Percentiles rank a stretch among this genome's conserved stretches.
phyloP scores from a whole-genome alignment of 2,113 vertebrate species.

The Haliaeetus leucogaster region DNA sequence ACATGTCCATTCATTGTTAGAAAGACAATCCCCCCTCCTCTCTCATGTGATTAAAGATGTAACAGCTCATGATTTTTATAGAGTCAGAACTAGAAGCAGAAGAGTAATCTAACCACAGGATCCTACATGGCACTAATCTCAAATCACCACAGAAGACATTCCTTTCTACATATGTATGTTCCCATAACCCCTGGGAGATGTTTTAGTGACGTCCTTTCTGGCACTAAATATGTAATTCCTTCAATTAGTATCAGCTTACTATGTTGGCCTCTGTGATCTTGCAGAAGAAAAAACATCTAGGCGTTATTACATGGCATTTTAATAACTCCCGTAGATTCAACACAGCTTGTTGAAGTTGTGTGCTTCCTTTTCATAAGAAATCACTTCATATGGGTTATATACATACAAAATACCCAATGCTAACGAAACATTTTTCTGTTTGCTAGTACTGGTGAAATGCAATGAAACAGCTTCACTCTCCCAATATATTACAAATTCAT shows the following conservation, averaged over 20 bases:
- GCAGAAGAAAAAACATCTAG: background rate
- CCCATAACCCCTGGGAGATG: background rate
- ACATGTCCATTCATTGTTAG: background rate
- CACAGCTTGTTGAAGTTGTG: background rate
- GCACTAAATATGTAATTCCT: background rate
- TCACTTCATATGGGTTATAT: background rate
- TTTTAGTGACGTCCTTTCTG: background rate
- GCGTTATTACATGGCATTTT: background rate
- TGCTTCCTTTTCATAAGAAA: background rate
- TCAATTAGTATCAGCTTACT: background rate
- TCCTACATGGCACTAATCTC: background rate
- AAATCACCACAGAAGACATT: background rate
- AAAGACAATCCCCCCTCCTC: background rate
- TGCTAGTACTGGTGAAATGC: background rate
- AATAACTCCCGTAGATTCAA: background rate
- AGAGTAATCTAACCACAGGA: background rate
- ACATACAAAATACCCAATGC: background rate
- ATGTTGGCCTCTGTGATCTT: background rate
- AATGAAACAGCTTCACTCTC: background rate
- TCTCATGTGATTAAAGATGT: background rate
- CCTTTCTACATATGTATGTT: background rate
- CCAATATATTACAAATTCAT: background rate
- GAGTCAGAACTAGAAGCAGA: background rate
- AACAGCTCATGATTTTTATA: background rate
- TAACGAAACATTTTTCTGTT: background rate